phyloP scores from a whole-genome alignment of 2,797 vertebrate genomes.

The Aeoliscus strigatus region DNA sequence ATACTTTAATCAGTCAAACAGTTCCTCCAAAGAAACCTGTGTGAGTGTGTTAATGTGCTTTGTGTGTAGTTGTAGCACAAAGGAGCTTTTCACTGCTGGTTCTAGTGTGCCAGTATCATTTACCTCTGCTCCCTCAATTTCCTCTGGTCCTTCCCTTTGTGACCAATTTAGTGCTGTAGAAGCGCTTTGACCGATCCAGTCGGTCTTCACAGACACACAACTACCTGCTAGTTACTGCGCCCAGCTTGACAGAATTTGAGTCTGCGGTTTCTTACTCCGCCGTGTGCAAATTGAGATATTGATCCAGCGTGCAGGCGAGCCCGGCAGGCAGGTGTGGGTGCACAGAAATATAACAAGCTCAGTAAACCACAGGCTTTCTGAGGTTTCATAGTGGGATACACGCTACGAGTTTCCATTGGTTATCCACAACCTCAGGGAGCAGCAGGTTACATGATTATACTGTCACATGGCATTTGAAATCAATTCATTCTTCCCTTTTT shows the following conservation, averaged over 20 bases:
- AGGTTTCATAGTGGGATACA: neutral
- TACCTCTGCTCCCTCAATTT: constrained; percentile 25
- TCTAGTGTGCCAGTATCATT: constrained; percentile 19
- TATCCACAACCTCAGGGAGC: too few relatives aligned
- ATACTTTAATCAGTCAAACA: constrained; percentile 9
- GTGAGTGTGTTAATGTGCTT: constrained; percentile 7
- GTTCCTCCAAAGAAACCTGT: constrained; percentile 1
- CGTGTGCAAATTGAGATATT: constrained; percentile 49
- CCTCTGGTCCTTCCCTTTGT: constrained; percentile 26
- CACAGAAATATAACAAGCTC: constrained; percentile 19
- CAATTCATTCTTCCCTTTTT: too few relatives aligned
- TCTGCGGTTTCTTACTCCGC: constrained; percentile 27
- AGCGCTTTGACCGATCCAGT: constrained; percentile 34
- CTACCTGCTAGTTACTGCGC: constrained; percentile 25
- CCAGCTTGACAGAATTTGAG: constrained; percentile 36
- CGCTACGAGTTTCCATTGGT: neutral
- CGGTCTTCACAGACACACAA: constrained; percentile 9
- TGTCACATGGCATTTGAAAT: too few relatives aligned
- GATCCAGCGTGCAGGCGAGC: constrained; percentile 37
- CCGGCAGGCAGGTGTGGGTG: constrained; percentile 32
- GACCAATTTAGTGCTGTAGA: constrained; percentile 35
- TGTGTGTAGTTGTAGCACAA: constrained; percentile 28
- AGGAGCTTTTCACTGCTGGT: constrained; percentile 27
- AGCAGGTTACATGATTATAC: too few relatives aligned
- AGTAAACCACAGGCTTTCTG: constrained; percentile 4